A percentile compares a stretch with the other conserved stretches of the same genome.
These are phyloP conservation scores for Gymnocheta viridis DNA, from an alignment of 2,888 invertebrate genomes.

Conservation along the genomic window DNA sequence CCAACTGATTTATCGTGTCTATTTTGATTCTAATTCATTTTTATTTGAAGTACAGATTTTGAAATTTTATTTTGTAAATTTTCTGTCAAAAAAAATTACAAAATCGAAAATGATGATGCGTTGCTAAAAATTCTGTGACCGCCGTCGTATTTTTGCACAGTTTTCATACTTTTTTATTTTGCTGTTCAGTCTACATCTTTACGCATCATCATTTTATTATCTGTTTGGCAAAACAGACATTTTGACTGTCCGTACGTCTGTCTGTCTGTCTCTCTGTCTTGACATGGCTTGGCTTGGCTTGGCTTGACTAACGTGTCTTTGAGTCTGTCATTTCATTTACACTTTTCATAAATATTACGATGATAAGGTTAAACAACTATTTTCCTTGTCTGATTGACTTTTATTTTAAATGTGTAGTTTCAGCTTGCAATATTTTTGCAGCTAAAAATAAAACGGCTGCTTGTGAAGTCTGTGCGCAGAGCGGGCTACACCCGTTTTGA, in stretches of 20 bases:
- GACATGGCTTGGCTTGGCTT: background rate
- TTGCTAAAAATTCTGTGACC: background rate
- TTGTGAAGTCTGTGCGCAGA: background rate
- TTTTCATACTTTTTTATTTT: background rate
- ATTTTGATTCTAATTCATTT: too few species aligned
- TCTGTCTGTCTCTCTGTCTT: background rate
- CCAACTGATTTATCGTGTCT: too few species aligned
- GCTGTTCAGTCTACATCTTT: slow-evolving; percentile 44
- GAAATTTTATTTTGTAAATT: too few species aligned
- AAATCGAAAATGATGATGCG: too few species aligned
- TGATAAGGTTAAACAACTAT: slow-evolving; percentile 61
- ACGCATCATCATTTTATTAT: slow-evolving; percentile 63
- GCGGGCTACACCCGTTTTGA: slow-evolving; percentile 57
- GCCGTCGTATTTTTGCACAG: background rate
- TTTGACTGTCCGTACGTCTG: slow-evolving; percentile 17
- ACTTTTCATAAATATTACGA: slow-evolving; percentile 60
- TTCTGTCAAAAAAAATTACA: background rate
- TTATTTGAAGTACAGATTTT: too few species aligned
- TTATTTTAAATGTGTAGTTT: slow-evolving; percentile 1
- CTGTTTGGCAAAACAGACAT: slow-evolving; percentile 49
- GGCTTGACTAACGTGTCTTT: slow-evolving; percentile 27
- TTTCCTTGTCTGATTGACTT: slow-evolving; percentile 60
- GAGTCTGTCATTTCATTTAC: slow-evolving; percentile 64
- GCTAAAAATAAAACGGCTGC: slow-evolving; percentile 26
- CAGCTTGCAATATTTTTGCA: slow-evolving; percentile 36